Base-by-base conservation (phyloP, 2,888 invertebrate genomes). In the Amiota minor region DNA sequence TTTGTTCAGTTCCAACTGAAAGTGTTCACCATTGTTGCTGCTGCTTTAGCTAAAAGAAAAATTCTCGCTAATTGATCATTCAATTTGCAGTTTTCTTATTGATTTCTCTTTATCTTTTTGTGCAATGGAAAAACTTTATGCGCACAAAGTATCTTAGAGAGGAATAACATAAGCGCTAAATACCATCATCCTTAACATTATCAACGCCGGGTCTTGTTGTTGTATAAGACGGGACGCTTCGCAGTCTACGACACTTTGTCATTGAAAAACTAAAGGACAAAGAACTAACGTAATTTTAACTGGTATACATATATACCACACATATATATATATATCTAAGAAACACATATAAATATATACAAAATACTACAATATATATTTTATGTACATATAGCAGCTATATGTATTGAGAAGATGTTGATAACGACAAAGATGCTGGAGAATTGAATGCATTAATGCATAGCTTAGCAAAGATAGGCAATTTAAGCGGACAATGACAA, bases 1-100 rank as follows among this genome's bases (percentile, higher is more conserved):
- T 16, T 14, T 2, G 56, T 18, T 14, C 16, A 11, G 59, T 11
- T 18, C 10, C 20, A 59, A 59, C 18, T 59, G 20, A 59, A 35
- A 6, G 35, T 35, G 35, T 35, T 35, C 35, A 35, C 35, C 35
- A 35, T 35, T 35, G 6, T 35, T 35, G 59, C 59, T 59, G 18
- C 18, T 16, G 12, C 20, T 59, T 9, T 8, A 23, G 11, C 23
- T 35, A 62, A 62, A 62, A 68, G 67, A 68, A 68, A 68, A 68
- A 20, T 68, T 50, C 23, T 50, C 67, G 67, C 67, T 68, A 68
- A 68, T 68, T 68, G 67, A 68, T 68, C 67, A 68, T 68, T 68
- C 67, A 68, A 68, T 68, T 68, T 68, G 67, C 67, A 68, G 67
- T 68, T 68, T 50, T 68, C 67, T n/a, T n/a, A 68, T 68, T 68